Evolutionary conservation across 1,140 invertebrate genomes (phyloP), one percentile per base, ranked within the genome.

Genomic region (Oryzaephilus surinamensis): DNA sequence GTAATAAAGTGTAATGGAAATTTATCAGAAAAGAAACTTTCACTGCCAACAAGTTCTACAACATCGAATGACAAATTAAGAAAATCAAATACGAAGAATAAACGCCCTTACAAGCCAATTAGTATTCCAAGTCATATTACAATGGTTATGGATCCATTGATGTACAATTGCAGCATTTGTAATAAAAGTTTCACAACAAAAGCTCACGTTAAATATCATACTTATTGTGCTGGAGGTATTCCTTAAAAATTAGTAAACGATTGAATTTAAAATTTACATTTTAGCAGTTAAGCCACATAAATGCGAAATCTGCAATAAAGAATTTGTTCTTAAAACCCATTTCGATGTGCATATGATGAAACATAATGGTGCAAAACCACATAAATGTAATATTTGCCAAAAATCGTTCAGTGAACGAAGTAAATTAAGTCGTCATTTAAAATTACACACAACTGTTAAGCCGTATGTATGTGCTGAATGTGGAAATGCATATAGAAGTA

Each of bases 381-480:
- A 52, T 32, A 39, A 41, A 23, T 64, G 62, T 43, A 41, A 41
- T 14, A 45, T 42, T 6, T 64, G 62, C 27, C 37, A 50, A 21
- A 58, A 57, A 45, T 34, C 48, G 6, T 64, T 64, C 42, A 47
- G 31, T 15, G 43, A 49, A 20, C 45, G 41, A 31, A 52, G 52
- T 19, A 61, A 59, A 50, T 43, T 64, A 17, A 55, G 53, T 11
- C 30, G 58, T n/a, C 61, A 61, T 45, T 43, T 40, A 31, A 15
- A 46, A 17, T 26, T 52, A 12, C 60, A 62, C 34, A 52, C 48
- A 7, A 20, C 41, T 10, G 31, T 37, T 2, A 57, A 51, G 40
- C 57, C 58, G 2, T 61, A 52, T 45, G 50, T 60, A 16, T 70
- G 69, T 49, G 45, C 59, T 3, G 41, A 49, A 6, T 70, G 69